Evolutionary conservation across 2,113 vertebrate species (phyloP).

Genomic region (Ptilorrhoa leucosticta): DNA sequence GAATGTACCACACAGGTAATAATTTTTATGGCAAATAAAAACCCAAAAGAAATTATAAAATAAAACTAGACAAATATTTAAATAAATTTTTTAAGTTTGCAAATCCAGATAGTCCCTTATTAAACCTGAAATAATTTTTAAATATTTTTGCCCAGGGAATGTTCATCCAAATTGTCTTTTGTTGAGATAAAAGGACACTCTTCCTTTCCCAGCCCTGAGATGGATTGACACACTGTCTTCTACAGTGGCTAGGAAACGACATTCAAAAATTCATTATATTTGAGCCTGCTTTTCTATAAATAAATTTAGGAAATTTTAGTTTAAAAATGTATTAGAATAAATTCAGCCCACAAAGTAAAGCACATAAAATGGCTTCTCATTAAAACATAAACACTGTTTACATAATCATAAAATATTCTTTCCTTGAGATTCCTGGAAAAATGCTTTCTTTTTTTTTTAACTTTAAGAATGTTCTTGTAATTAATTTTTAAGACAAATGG

Average conservation of each 20-base stretch:
- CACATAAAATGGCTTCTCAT: neutral
- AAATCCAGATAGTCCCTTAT: neutral
- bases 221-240: neutral
- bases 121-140: neutral
- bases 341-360: neutral
- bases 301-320: neutral
- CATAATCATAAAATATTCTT: neutral
- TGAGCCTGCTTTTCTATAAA: neutral
- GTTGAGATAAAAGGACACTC: neutral
- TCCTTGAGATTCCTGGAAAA: neutral
- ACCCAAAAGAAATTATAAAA: fast-evolving
- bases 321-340: neutral
- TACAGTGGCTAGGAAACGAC: neutral
- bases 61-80: neutral
- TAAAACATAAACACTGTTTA: neutral
- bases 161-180: neutral
- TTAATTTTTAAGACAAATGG: neutral
- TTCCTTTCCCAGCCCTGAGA: neutral
- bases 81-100: neutral
- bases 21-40: neutral
- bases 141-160: neutral
- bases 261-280: neutral
- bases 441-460: neutral
- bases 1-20: neutral
- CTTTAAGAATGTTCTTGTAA: neutral